phyloP scores from a whole-genome alignment of 2,888 invertebrate genomes.

The Ditula angustiorana region DNA sequence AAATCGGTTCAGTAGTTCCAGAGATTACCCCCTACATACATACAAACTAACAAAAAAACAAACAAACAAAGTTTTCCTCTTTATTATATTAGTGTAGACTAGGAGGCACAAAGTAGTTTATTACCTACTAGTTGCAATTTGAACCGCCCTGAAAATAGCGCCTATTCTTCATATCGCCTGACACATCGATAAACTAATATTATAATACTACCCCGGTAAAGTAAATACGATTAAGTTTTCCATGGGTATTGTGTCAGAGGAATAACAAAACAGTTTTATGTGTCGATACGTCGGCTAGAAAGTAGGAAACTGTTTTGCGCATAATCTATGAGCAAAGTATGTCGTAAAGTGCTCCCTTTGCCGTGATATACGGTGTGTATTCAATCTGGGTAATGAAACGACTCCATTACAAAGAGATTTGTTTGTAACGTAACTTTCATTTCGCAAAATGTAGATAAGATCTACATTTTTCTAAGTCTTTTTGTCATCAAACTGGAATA shows the following conservation, averaged over 20 bases:
- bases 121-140: no score
- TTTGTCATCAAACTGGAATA: no score
- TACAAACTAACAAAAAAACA: no score
- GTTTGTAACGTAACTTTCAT: background rate
- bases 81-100: no score
- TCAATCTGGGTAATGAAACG: conserved; percentile 2
- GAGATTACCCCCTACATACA: no score
- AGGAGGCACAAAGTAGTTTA: background rate
- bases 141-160: background rate
- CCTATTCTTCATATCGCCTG: background rate
- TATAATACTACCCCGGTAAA: conserved; percentile 1
- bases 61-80: no score
- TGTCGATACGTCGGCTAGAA: conserved; percentile 15
- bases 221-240: conserved; percentile 24
- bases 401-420: background rate
- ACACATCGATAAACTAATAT: conserved; percentile 24
- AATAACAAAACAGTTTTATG: conserved; percentile 28
- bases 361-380: conserved; percentile 7
- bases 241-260: conserved; percentile 6
- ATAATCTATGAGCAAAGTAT: conserved; percentile 10
- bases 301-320: conserved; percentile 15
- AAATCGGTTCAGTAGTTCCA: no score
- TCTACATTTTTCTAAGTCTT: no score
- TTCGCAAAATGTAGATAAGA: no score
- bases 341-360: conserved; percentile 11